phyloP scores from a whole-genome alignment of 1,140 invertebrate species.

The Drosophila guanche region DNA sequence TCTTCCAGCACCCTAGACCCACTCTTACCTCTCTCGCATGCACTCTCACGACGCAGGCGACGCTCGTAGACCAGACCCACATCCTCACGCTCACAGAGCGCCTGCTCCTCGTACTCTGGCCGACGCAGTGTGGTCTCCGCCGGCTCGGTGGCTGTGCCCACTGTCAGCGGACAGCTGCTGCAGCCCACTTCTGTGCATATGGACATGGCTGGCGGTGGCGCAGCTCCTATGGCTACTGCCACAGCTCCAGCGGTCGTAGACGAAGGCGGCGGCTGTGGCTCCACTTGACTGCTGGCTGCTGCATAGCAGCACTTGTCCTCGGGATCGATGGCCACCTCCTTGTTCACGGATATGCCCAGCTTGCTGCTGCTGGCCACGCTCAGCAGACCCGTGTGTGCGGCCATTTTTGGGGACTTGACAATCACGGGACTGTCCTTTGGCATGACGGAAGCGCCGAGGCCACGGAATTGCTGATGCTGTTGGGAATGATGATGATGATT shows the following conservation, averaged over 20 bases:
- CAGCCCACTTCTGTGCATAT: slow-evolving; percentile 78
- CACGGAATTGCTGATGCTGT: slow-evolving; percentile 71
- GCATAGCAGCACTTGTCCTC: slow-evolving; percentile 79
- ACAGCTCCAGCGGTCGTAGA: slow-evolving; percentile 8
- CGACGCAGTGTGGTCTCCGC: slow-evolving; percentile 49
- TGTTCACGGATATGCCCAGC: slow-evolving; percentile 76
- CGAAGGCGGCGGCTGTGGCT: slow-evolving; percentile 39
- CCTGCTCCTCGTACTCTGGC: slow-evolving; percentile 58
- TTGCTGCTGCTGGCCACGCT: slow-evolving; percentile 68
- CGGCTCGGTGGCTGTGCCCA: slow-evolving; percentile 45
- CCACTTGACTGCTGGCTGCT: slow-evolving; percentile 52
- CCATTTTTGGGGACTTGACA: slow-evolving; percentile 78
- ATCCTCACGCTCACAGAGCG: slow-evolving; percentile 47
- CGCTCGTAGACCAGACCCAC: slow-evolving; percentile 68
- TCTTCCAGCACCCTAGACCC: too few relatives aligned
- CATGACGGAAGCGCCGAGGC: slow-evolving; percentile 77
- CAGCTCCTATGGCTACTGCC: slow-evolving; percentile 19
- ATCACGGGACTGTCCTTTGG: slow-evolving; percentile 83
- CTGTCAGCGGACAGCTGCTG: slow-evolving; percentile 63
- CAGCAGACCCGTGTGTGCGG: slow-evolving; percentile 59
- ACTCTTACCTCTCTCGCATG: slow-evolving; percentile 58
- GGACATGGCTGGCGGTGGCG: slow-evolving; percentile 53
- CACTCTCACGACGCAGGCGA: slow-evolving; percentile 66
- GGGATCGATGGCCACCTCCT: slow-evolving; percentile 83
- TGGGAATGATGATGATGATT: slow-evolving; percentile 41